Conservation (phyloP, 2,888 invertebrate species). For the Barypeithes pellucidus region DNA sequence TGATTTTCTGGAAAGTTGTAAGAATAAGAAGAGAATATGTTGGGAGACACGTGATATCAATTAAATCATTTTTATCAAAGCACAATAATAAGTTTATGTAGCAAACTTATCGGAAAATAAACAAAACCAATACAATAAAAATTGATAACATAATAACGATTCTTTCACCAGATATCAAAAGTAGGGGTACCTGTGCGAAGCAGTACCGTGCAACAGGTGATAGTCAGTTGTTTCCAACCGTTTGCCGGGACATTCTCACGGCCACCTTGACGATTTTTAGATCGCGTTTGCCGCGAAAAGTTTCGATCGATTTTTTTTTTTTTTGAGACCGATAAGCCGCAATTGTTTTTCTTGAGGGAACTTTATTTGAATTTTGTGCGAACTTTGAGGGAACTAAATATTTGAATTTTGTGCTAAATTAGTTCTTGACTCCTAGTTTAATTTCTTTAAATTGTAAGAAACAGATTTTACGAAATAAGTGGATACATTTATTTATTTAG, state of each 20-base stretch:
- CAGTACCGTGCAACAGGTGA: conserved; percentile 61
- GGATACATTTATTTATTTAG: background rate
- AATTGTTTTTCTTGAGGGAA: background rate
- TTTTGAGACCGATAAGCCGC: background rate
- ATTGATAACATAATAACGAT: conserved; percentile 29
- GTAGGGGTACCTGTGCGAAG: conserved; percentile 46
- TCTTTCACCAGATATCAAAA: conserved; percentile 35
- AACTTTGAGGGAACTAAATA: too few relatives aligned
- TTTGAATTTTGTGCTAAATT: too few relatives aligned
- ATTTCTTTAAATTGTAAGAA: too few relatives aligned
- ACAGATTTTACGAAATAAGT: too few relatives aligned
- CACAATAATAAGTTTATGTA: background rate
- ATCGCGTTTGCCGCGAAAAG: conserved; percentile 21
- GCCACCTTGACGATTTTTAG: conserved; percentile 24
- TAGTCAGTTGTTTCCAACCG: conserved; percentile 64
- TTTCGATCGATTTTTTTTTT: conserved; percentile 17
- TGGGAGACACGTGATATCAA: too few relatives aligned
- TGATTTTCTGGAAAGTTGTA: too few relatives aligned
- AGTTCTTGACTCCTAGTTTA: too few relatives aligned
- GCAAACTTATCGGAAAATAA: conserved; percentile 30
- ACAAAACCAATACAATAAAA: conserved; percentile 31
- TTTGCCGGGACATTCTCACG: conserved; percentile 48
- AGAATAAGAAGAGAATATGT: too few relatives aligned
- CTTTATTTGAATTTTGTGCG: background rate
- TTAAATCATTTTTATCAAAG: background rate